Evolutionary conservation across 2,113 vertebrate species (phyloP), one percentile per base, ranked within the genome.

Genomic region (Rhea pennata): DNA sequence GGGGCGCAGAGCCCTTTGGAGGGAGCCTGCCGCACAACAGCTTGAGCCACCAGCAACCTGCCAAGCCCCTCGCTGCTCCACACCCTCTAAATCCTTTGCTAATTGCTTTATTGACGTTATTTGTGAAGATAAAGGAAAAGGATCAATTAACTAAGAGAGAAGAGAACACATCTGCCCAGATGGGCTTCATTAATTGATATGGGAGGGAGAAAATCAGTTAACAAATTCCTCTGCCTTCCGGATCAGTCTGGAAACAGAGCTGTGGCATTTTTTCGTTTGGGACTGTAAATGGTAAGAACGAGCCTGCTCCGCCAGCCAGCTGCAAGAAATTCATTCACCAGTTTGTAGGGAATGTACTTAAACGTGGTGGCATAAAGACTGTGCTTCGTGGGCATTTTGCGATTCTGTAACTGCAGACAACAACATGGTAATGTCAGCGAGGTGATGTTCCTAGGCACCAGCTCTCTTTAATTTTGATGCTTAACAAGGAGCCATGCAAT

Each of bases 71-170:
- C 74, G 39, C 89, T 80, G 31, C 56, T 92, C 91, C 87, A 95
- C 92, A 96, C 89, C 94, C 94, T 96, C 81, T 89, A 96, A 97
- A 97, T 95, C 95, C 94, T 96, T 77, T 94, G 87, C 82, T 96
- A 96, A 97, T 96, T 95, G 91, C 92, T 97, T 97, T 96, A 96
- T 92, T 92, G 95, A 89, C 11, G 40, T 94, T 96, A 90, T 95
- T 96, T 94, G 91, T 77, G 89, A 80, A 95, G 95, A 96, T 95
- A 96, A 96, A 92, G 91, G 72, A 86, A 88, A 93, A 80, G 71
- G 87, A 96, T 95, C 95, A 93, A 96, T 95, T 91, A 91, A 92
- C 74, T 85, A 90, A 88, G 79, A 91, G 86, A 90, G 74, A 95
- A 95, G 67, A 93, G 67, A 75, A 48, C 69, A 64, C 75, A 88